Evolutionary conservation across 2,113 vertebrate genomes (phyloP), one percentile per base, ranked within the genome.

Genomic region (Vulpes lagopus): DNA sequence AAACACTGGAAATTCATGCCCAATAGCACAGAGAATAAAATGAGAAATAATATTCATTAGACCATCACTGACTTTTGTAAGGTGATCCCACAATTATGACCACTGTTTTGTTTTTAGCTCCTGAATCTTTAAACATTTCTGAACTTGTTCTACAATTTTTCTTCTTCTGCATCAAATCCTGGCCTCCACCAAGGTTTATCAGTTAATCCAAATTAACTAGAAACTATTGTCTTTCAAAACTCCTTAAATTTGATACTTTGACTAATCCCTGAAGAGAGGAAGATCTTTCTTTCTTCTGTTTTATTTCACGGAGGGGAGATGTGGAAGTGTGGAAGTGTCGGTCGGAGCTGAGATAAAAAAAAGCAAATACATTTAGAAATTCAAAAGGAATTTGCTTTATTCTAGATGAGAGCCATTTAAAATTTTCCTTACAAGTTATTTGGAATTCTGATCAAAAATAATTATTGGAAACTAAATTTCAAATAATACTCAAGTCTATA

Each of bases 381-480:
- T 51, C 79, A 65, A 30, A 62, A 59, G 64, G 60, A 57, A 71
- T 90, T 57, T n/a, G 4, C 59, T 69, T 86, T 25, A 16, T 57
- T 92, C 67, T 30, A 67, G 64, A 60, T n/a, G 30, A 67, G 8
- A 86, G 3, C 23, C 69, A 78, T 57, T 84, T 93, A 60, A 57
- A 93, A 84, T 59, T 74, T 94, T 97, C 4, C 55, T 93, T 71
- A 12, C n/a, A 78, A 89, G 65, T 89, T 25, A 57, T 96, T 98
- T 93, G 93, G 60, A 89, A 96, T 88, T 93, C 89, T 96, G 49
- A 23, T 97, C 82, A 91, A 89, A 96, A 60, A 87, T 89, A 97
- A 97, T 97, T 87, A 96, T 84, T 89, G 89, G 67, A 97, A 96
- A 93, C 60, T 71, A 93, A 78, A 95, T 93, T 91, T 96, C 76